Conservation (phyloP, 2,888 invertebrate species). For the Noctua comes region DNA sequence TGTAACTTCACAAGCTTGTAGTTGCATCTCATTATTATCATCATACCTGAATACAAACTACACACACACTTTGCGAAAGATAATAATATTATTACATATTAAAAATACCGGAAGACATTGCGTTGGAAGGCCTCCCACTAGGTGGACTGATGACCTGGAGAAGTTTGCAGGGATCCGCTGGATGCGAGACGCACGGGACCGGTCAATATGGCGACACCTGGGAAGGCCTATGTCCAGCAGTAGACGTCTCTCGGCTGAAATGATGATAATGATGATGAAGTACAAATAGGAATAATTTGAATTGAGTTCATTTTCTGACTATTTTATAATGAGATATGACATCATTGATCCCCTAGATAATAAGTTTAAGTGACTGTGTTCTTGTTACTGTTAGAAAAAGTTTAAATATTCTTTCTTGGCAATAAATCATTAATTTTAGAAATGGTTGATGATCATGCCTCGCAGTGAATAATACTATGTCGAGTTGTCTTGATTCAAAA, state of each 20-base stretch:
- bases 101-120: background rate
- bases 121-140: too few relatives aligned
- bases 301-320: conserved; percentile 19
- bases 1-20: background rate
- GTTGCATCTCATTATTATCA: background rate
- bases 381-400: conserved; percentile 12
- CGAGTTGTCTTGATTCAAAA: background rate
- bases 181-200: too few relatives aligned
- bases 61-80: background rate
- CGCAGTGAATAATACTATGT: background rate
- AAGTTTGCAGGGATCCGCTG: too few relatives aligned
- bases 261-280: background rate
- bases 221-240: too few relatives aligned
- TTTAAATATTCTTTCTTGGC: background rate
- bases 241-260: too few relatives aligned
- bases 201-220: too few relatives aligned
- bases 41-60: background rate
- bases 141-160: too few relatives aligned
- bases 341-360: background rate
- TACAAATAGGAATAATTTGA: background rate
- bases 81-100: background rate
- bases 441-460: background rate
- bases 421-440: conserved; percentile 19
- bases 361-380: background rate
- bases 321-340: conserved; percentile 3